phyloP scores from a whole-genome alignment of 2,888 invertebrate genomes.

The Tinea semifulvella region DNA sequence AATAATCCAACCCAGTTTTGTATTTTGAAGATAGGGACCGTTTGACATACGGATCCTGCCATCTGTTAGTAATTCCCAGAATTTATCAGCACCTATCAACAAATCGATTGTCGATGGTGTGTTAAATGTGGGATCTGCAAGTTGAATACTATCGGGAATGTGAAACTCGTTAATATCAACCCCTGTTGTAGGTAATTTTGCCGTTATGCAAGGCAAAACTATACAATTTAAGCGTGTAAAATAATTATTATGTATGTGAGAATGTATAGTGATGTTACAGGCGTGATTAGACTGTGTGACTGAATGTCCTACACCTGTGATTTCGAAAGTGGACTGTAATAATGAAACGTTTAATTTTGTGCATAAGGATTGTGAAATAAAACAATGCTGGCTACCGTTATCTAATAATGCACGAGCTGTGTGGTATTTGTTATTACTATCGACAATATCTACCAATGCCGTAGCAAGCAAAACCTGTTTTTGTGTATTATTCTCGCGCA shows the following conservation, averaged over 20 bases:
- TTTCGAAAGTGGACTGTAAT: constrained; percentile 20
- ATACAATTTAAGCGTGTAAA: not conserved
- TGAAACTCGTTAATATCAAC: not conserved
- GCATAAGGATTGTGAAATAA: constrained; percentile 17
- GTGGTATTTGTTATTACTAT: no score
- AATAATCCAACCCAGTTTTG: constrained; percentile 21
- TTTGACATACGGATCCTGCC: constrained; percentile 18
- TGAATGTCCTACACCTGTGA: constrained; percentile 16
- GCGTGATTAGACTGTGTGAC: not conserved
- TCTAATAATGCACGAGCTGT: constrained; percentile 12
- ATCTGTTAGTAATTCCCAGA: constrained; percentile 20
- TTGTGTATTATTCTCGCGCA: no score
- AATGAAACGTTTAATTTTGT: constrained; percentile 15
- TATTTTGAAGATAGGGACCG: constrained; percentile 20
- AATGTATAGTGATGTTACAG: constrained; percentile 10
- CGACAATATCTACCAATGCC: no score
- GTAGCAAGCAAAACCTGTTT: no score
- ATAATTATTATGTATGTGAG: not conserved
- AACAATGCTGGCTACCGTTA: constrained; percentile 14
- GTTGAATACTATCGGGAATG: constrained; percentile 13
- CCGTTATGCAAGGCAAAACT: constrained; percentile 18
- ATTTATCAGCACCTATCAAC: constrained; percentile 20
- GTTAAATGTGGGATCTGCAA: constrained; percentile 21
- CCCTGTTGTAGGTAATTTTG: not conserved
- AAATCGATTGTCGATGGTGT: constrained; percentile 18